Percentiles rank a stretch among this genome's conserved stretches.
These are phyloP conservation scores for Mormyrus hasselquistii DNA, from an alignment of 2,797 vertebrate genomes.

Conservation along the genomic window DNA sequence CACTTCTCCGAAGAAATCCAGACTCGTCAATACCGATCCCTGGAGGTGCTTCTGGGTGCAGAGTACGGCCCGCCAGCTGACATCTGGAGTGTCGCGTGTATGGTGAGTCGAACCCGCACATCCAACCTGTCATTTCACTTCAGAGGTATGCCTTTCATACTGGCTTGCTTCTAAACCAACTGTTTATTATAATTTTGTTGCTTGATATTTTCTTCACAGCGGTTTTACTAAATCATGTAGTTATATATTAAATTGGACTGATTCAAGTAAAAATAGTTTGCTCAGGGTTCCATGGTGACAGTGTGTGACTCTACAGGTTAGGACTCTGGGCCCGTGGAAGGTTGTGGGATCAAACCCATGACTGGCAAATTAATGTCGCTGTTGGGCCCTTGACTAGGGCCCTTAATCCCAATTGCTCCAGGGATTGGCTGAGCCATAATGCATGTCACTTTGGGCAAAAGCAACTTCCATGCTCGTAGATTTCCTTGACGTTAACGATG, in stretches of 20 bases:
- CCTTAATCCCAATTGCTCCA: neutral
- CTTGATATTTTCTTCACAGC: neutral
- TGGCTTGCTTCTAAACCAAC: neutral
- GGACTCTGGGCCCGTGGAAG: neutral
- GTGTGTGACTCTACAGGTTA: neutral
- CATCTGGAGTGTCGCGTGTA: constrained; percentile 80
- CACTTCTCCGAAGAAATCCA: constrained; percentile 81
- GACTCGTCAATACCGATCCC: constrained; percentile 77
- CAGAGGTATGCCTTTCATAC: neutral
- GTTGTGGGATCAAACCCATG: neutral
- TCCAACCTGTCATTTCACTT: neutral
- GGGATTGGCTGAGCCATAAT: neutral
- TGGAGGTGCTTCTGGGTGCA: constrained; percentile 78
- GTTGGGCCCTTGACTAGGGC: neutral
- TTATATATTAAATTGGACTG: neutral
- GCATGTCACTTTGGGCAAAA: neutral
- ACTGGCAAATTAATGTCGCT: neutral
- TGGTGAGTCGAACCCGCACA: constrained; percentile 56
- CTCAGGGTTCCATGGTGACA: neutral
- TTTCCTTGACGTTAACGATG: neutral
- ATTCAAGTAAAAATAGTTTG: neutral
- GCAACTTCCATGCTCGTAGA: neutral
- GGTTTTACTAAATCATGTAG: neutral
- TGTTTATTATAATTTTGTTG: neutral
- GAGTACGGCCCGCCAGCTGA: constrained; percentile 73